Evolutionary conservation across 1,140 invertebrate genomes (phyloP), one percentile per base, ranked within the genome.

Genomic region (Drosophila carrolli): DNA sequence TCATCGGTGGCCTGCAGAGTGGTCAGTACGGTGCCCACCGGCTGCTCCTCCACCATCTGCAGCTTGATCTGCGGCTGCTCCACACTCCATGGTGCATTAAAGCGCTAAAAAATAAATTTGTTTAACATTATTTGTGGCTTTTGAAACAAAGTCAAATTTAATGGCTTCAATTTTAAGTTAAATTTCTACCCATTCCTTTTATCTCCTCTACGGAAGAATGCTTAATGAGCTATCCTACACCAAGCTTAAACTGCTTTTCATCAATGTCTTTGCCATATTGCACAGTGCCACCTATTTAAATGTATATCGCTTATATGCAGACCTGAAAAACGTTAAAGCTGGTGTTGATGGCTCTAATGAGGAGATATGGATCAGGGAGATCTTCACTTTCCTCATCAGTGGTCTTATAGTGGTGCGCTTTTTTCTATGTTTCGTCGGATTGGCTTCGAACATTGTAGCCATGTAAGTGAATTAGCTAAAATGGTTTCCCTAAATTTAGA

Each of bases 21-120:
- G 7, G 95, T 95, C 1, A 98, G 94, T 29, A 97, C 94, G 0
- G 96, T 96, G 27, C 96, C 97, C 10, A 95, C 92, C 0, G 97
- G 96, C 78, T 97, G 96, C 92, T 98, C 97, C 93, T 98, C 97
- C 53, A 95, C 93, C 67, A 98, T 94, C 73, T 95, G 95, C 83
- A 95, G 94, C 65, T 93, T 93, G 90, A 96, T 96, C 47, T 93
- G 94, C 6, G 95, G 95, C 81, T 95, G 95, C 43, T 95, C 95
- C 80, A 94, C 93, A 1, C 95, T 96, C 96, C 96, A 96, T 0
- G 96, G 96, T 51, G 94, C 93, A 57, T 93, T 89, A 79, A 97
- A 97, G 66, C 81, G 91, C 92, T 92, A 48, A 0, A 1, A 5
- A 23, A 7, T 9, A 54, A 46, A 41, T 44, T 10, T 23, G 11